These are phyloP conservation scores for Eciton burchellii DNA, from an alignment of 1,140 invertebrate genomes.

Conservation along the genomic window DNA sequence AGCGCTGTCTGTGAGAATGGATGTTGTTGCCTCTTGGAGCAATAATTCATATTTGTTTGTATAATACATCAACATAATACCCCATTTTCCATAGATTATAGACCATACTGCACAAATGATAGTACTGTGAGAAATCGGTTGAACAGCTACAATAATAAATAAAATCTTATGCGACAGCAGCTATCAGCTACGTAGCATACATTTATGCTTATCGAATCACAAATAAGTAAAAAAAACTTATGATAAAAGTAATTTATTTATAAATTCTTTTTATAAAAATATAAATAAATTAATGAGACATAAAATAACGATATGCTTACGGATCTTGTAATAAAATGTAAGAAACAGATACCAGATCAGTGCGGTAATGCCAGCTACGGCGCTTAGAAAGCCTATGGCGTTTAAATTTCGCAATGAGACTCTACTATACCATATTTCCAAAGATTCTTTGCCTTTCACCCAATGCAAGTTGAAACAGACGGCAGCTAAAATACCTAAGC, in stretches of 20 bases:
- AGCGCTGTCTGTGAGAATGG: slow-evolving; percentile 62
- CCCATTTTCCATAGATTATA: slow-evolving; percentile 71
- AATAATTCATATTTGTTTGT: slow-evolving; percentile 65
- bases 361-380: slow-evolving; percentile 57
- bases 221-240: no score
- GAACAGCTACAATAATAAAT: slow-evolving; percentile 59
- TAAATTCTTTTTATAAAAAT: no score
- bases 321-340: slow-evolving; percentile 71
- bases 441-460: slow-evolving; percentile 65
- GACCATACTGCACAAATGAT: slow-evolving; percentile 69
- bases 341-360: slow-evolving; percentile 75
- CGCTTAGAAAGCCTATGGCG: slow-evolving; percentile 66
- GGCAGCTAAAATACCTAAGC: slow-evolving; percentile 63
- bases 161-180: background rate
- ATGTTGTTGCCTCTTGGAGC: slow-evolving; percentile 54
- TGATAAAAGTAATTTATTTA: no score
- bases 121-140: slow-evolving; percentile 63
- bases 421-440: slow-evolving; percentile 69
- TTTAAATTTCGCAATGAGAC: slow-evolving; percentile 64
- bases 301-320: slow-evolving; percentile 63
- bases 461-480: slow-evolving; percentile 73
- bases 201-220: no score
- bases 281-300: background rate
- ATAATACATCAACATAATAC: slow-evolving; percentile 68
- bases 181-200: no score